Conservation (phyloP, 2,888 invertebrate genomes). For the Pteria penguin region DNA sequence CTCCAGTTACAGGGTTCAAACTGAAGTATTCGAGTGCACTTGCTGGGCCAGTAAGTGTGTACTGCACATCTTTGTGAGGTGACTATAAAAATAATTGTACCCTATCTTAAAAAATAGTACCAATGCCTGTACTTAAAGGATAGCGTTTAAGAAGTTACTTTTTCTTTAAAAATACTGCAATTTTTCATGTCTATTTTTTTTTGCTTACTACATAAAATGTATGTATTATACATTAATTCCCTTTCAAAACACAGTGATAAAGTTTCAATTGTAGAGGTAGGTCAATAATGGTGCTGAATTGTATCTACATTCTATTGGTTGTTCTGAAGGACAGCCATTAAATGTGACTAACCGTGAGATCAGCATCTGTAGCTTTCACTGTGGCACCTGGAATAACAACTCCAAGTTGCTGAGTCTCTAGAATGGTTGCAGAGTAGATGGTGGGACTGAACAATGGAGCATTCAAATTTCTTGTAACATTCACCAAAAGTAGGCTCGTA, state of each 20-base stretch:
- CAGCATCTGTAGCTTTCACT: constrained; percentile 41
- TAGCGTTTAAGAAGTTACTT: too few relatives aligned
- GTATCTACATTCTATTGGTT: background rate
- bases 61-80: constrained; percentile 66
- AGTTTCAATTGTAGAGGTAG: too few relatives aligned
- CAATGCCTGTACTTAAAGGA: too few relatives aligned
- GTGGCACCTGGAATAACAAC: background rate
- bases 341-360: constrained; percentile 27
- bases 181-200: too few relatives aligned
- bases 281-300: too few relatives aligned
- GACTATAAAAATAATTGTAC: too few relatives aligned
- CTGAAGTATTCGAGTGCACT: constrained; percentile 56
- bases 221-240: too few relatives aligned
- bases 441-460: constrained; percentile 46
- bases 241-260: too few relatives aligned
- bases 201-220: too few relatives aligned
- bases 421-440: constrained; percentile 23
- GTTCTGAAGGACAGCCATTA: too few relatives aligned
- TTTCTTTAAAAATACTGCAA: too few relatives aligned
- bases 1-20: constrained; percentile 57
- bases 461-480: constrained; percentile 68
- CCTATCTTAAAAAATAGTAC: too few relatives aligned
- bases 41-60: constrained; percentile 57
- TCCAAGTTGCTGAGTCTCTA: constrained; percentile 37
- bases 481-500: constrained; percentile 56